Evolutionary conservation across 2,113 vertebrate species (phyloP).

Genomic region (Pseudorhombus dupliciocellatus): DNA sequence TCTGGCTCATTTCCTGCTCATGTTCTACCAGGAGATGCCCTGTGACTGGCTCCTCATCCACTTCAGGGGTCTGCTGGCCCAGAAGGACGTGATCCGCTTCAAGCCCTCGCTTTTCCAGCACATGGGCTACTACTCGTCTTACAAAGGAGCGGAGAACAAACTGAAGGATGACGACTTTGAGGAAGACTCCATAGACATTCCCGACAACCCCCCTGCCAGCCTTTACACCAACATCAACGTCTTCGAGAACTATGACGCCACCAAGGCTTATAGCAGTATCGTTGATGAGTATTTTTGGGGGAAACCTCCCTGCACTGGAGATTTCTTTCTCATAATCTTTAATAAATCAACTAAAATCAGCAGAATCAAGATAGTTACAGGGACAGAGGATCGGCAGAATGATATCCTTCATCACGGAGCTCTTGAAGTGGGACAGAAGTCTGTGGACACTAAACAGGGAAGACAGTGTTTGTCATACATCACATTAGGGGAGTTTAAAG

Average conservation of each 20-base stretch:
- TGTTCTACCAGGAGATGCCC: slow-evolving; percentile 99
- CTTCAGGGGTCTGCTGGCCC: slow-evolving; percentile 91
- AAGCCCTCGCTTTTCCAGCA: slow-evolving; percentile 98
- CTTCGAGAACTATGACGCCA: slow-evolving; percentile 94
- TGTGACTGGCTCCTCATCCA: slow-evolving; percentile 98
- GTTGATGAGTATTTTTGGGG: slow-evolving; percentile 98
- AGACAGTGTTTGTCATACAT: slow-evolving; percentile 90
- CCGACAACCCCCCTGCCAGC: slow-evolving; percentile 94
- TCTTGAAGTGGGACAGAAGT: slow-evolving; percentile 92
- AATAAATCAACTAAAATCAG: slow-evolving; percentile 90
- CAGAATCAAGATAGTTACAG: slow-evolving; percentile 92
- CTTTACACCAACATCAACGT: slow-evolving; percentile 96
- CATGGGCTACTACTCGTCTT: slow-evolving; percentile 99
- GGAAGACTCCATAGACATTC: slow-evolving; percentile 94
- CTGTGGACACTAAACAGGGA: slow-evolving; percentile 85
- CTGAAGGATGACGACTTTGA: slow-evolving; percentile 98
- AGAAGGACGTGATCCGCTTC: slow-evolving; percentile 92
- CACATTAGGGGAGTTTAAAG: slow-evolving; percentile 93
- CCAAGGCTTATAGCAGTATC: slow-evolving; percentile 95
- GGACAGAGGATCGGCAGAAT: slow-evolving; percentile 94
- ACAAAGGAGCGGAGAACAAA: slow-evolving; percentile 96
- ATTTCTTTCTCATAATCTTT: slow-evolving; percentile 92
- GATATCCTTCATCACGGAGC: slow-evolving; percentile 94
- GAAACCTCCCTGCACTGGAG: slow-evolving; percentile 91
- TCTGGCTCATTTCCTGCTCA: slow-evolving; percentile 95